Evolutionary conservation across 2,113 vertebrate genomes (phyloP), one percentile per base, ranked within the genome.

Genomic region (Nannobrachium achirus): DNA sequence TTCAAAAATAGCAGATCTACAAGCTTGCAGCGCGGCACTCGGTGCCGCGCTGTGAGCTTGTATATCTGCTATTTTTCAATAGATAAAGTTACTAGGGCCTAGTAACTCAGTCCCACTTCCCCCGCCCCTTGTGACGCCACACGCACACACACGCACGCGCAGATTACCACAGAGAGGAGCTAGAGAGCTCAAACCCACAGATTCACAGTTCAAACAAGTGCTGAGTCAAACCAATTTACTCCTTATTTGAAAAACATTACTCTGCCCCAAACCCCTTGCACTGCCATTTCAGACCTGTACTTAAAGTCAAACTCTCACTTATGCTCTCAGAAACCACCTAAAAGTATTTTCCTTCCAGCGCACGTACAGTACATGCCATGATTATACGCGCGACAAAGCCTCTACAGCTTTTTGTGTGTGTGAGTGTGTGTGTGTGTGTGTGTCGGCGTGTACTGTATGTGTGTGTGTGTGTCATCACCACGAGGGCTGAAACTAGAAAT

Each of bases 191-290:
- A 67, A 79, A 75, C 61, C 67, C 50, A 14, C 11, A 48, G 45
- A 11, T 48, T 11, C 45, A 48, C 25, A 33, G 25, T 33, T 33
- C 25, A 33, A 33, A 33, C 25, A 33, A 33, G 45, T 48, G 6
- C 45, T 14, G 11, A 44, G 42, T 44, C 42, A 44, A 44, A 44
- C 56, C 16, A 15, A 51, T 64, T 33, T 33, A 33, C 25, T 33
- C 25, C 25, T 33, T 33, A 33, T 33, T 57, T 84, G 51, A 65
- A 70, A 80, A 69, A 75, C 55, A 25, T 63, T 69, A 57, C 40
- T 13, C 45, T 63, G 9, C 59, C 49, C 0, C 11, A 3, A 57
- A 53, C 45, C 9, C 11, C 78, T 63, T 39, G 57, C 63, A 49
- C 67, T 39, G 38, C 48, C 2, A 10, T 20, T 42, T 2, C 57